Conservation (phyloP, 2,888 invertebrate species). For the Cetonia aurata region DNA sequence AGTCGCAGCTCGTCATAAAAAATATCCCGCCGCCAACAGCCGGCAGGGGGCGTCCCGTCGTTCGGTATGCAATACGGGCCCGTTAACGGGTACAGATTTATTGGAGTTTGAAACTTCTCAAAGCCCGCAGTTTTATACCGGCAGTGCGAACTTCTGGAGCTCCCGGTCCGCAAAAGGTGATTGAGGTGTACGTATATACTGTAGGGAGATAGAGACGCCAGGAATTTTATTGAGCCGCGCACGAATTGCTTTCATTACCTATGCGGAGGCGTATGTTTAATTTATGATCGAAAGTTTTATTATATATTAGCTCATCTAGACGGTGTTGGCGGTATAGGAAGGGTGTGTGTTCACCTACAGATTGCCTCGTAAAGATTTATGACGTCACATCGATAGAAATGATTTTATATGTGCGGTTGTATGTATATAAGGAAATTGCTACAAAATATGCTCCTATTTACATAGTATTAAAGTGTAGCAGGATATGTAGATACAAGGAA, state of each 20-base stretch:
- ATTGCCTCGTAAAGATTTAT: conserved; percentile 35
- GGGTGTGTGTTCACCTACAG: conserved; percentile 8
- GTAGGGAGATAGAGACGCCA: too few species aligned
- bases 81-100: conserved; percentile 27
- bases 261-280: conserved; percentile 23
- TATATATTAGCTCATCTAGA: background rate
- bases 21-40: too few species aligned
- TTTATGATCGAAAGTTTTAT: conserved; percentile 25
- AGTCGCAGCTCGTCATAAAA: too few species aligned
- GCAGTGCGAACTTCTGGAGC: background rate
- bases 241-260: conserved; percentile 21
- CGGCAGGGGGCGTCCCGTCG: background rate
- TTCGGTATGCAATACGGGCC: background rate
- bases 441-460: too few species aligned
- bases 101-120: conserved; percentile 13
- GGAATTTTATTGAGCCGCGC: conserved; percentile 13
- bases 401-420: background rate
- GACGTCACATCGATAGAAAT: conserved; percentile 11
- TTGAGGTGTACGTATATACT: background rate
- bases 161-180: background rate
- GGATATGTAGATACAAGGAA: too few species aligned
- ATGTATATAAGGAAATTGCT: background rate
- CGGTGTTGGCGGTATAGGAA: too few species aligned
- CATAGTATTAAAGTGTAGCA: too few species aligned
- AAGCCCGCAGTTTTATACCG: conserved; percentile 2